phyloP scores from a whole-genome alignment of 2,888 invertebrate genomes.

The Pomacea canaliculata region DNA sequence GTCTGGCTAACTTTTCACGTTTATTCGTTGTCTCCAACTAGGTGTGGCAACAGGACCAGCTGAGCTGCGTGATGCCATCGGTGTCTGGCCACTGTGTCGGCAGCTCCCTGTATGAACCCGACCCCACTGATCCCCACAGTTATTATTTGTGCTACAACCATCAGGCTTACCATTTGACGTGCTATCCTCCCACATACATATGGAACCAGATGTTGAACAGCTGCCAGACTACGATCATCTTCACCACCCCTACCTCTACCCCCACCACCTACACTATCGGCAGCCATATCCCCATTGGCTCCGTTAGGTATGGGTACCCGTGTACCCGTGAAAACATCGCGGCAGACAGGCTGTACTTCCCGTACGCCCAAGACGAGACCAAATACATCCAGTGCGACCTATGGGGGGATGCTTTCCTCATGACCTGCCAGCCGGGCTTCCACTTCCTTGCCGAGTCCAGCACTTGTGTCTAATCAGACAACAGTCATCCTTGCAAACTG shows the following conservation, averaged over 20 bases:
- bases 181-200: constrained; percentile 23
- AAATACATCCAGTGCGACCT: constrained; percentile 51
- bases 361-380: constrained; percentile 36
- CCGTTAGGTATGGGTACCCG: constrained; percentile 26
- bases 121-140: constrained; percentile 40
- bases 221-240: not conserved
- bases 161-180: constrained; percentile 27
- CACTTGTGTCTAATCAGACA: constrained; percentile 63
- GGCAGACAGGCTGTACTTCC: constrained; percentile 34
- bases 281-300: not conserved
- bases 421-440: constrained; percentile 40
- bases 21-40: not conserved
- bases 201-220: not conserved
- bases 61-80: constrained; percentile 33
- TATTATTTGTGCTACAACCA: constrained; percentile 40
- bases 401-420: constrained; percentile 37
- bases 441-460: constrained; percentile 56
- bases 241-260: not conserved
- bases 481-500: too few relatives aligned
- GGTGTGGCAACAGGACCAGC: constrained; percentile 42
- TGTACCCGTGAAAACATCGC: constrained; percentile 39
- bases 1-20: too few relatives aligned
- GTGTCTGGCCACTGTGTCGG: not conserved
- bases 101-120: constrained; percentile 28
- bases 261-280: too few relatives aligned